A percentile compares a stretch with the other conserved stretches of the same genome.
Evolutionary conservation across 2,797 vertebrate species (phyloP).

Genomic region (Ceyx erithaca): DNA sequence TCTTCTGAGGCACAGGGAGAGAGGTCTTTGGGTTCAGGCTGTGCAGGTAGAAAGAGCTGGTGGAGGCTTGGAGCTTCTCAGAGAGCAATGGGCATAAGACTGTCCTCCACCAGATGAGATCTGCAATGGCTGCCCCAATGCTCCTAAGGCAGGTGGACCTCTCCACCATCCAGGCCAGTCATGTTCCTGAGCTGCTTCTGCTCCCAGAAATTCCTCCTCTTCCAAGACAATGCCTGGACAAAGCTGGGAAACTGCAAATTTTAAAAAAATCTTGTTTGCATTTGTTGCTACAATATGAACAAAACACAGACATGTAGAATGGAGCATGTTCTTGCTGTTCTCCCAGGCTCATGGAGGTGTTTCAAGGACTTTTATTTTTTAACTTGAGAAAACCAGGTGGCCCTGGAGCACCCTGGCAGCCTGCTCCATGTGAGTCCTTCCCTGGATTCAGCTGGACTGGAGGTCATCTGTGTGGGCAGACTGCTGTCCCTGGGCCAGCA

Average conservation of each 20-base stretch:
- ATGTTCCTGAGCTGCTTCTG: not conserved
- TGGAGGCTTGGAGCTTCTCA: not conserved
- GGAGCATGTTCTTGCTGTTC: not conserved
- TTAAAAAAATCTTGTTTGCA: not conserved
- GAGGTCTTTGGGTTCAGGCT: not conserved
- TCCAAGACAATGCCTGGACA: not conserved
- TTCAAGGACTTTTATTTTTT: not conserved
- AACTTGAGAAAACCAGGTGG: not conserved
- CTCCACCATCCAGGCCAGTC: not conserved
- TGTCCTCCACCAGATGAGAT: not conserved
- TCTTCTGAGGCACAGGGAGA: not conserved
- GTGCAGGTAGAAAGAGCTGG: not conserved
- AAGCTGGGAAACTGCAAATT: not conserved
- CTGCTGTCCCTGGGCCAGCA: not conserved
- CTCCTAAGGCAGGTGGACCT: not conserved
- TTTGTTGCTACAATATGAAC: not conserved
- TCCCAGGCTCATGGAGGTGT: not conserved
- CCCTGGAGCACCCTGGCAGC: not conserved
- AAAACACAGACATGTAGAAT: not conserved
- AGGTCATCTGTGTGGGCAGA: not conserved
- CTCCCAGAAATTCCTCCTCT: not conserved
- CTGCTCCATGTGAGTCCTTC: not conserved
- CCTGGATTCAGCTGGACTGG: not conserved
- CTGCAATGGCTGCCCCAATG: not conserved
- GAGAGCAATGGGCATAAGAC: not conserved